Conservation (phyloP, 2,113 vertebrate species). For the Callochromis pleurospilus region DNA sequence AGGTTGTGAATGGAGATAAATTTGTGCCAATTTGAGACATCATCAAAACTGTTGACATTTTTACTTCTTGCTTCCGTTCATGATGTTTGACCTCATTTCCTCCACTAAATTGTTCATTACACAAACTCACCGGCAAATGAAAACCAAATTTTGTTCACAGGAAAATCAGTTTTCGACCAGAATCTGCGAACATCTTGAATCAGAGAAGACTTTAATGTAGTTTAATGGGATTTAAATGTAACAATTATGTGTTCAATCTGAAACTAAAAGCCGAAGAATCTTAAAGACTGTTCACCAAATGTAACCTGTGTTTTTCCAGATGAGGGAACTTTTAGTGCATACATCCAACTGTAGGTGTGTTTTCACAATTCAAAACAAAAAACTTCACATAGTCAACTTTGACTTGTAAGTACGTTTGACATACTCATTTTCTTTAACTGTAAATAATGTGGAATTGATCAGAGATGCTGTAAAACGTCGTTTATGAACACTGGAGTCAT, state of each 20-base stretch:
- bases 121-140: background rate
- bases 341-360: fast-evolving
- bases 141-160: background rate
- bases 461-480: fast-evolving
- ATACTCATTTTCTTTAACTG: background rate
- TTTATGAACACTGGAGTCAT: background rate
- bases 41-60: background rate
- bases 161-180: fast-evolving
- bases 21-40: background rate
- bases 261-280: fast-evolving
- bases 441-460: background rate
- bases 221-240: background rate
- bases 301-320: background rate
- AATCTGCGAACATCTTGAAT: fast-evolving
- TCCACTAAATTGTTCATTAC: background rate
- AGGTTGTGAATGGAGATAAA: background rate
- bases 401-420: background rate
- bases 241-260: background rate
- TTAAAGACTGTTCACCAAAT: background rate
- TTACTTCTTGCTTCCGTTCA: background rate
- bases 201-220: background rate
- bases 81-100: background rate
- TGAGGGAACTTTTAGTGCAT: background rate
- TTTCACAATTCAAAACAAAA: background rate
- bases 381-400: background rate